Evolutionary conservation across 2,113 vertebrate species (phyloP), one percentile per base, ranked within the genome.

Genomic region (Cervus canadensis): DNA sequence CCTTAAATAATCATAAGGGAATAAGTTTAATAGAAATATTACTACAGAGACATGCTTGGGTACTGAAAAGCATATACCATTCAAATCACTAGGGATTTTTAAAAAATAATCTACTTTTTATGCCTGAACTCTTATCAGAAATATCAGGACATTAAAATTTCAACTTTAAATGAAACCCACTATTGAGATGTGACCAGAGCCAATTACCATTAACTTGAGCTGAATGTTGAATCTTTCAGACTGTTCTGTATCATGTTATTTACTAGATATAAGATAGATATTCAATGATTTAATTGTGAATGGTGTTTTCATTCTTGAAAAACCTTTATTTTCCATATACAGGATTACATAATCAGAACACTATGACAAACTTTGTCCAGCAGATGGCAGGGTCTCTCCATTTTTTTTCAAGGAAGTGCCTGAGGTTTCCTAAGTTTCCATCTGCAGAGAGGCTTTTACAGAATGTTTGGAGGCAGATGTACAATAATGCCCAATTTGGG

Each of bases 371-470:
- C 28, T 64, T 57, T 96, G 86, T 83, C 99, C 99, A 99, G 98
- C 97, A 99, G 99, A 86, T 98, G 99, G 99, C 98, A 94, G 89
- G 43, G 71, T 98, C 54, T 81, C 95, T 97, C 95, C 94, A 96
- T 43, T 76, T 76, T 79, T 50, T 95, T 97, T 91, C 83, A n/a
- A 91, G 86, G 16, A 85, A 13, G 1, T 30, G 26, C 30, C 2
- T 16, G 1, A 2, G 3, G 13, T 87, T 89, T 89, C 56, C 40
- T 26, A 17, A 0, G 1, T 60, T 26, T 54, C 57, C 54, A 7
- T 17, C 2, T 40, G 87, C 64, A 7, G 83, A 2, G 52, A 2
- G 16, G 52, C 50, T 8, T 91, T 96, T 71, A 23, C 30, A 15
- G 83, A 87, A 96, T 45, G 71, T 57, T 87, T 94, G 94, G 56